Evolutionary conservation across 2,797 vertebrate genomes (phyloP).

Genomic region (Hypotaenidia philippensis): DNA sequence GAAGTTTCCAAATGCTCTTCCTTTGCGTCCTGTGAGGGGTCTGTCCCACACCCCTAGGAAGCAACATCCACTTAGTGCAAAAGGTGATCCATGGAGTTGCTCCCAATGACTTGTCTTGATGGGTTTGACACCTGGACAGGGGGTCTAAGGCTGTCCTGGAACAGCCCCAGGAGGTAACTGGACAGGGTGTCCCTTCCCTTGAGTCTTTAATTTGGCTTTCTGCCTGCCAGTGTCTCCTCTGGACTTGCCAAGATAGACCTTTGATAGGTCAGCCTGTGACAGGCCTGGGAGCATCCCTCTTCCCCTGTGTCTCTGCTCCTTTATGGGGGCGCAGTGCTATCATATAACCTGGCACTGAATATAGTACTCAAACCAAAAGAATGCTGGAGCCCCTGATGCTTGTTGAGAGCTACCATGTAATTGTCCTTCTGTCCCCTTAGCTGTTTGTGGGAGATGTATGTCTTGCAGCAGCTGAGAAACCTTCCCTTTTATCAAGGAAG

Average conservation of each 20-base stretch:
- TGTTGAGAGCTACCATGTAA: not conserved
- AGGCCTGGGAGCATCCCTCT: not conserved
- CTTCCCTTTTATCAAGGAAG: not conserved
- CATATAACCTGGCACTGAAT: not conserved
- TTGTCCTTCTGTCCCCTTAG: not conserved
- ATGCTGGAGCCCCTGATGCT: not conserved
- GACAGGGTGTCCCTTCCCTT: not conserved
- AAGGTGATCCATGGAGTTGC: not conserved
- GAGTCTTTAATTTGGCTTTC: not conserved
- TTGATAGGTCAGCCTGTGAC: not conserved
- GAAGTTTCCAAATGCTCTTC: not conserved
- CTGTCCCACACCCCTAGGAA: not conserved
- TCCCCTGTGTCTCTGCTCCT: not conserved
- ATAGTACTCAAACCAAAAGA: not conserved
- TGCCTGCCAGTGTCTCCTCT: not conserved
- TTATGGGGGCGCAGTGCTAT: not conserved
- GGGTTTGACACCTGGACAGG: not conserved
- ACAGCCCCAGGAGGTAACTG: not conserved
- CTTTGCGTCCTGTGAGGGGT: not conserved
- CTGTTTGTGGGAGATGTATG: not conserved
- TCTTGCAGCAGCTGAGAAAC: not conserved
- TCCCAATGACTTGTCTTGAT: not conserved
- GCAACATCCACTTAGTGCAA: rapidly evolving
- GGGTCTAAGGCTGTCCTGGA: not conserved
- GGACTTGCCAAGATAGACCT: not conserved